Percentiles rank a stretch among this genome's conserved stretches.
phyloP scores from a whole-genome alignment of 53 echinoderm and acorn worm genomes.

The Luidia sarsii region DNA sequence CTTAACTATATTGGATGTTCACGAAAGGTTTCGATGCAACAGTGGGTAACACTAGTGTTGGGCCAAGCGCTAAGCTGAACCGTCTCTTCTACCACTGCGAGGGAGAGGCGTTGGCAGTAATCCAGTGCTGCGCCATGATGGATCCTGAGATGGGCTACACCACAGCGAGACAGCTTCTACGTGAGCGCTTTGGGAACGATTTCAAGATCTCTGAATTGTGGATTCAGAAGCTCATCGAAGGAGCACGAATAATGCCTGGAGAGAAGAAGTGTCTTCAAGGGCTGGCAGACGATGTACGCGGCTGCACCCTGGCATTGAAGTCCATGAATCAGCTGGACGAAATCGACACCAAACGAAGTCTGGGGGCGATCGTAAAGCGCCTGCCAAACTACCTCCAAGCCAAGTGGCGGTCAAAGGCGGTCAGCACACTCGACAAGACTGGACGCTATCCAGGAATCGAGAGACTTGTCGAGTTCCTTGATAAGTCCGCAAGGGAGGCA shows the following conservation, averaged over 20 bases:
- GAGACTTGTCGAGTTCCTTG: constrained; percentile 33
- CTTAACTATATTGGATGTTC: background rate
- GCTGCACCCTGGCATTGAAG: background rate
- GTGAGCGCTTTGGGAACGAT: background rate
- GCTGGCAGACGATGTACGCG: background rate
- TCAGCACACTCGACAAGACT: constrained; percentile 4
- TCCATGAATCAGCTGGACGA: constrained; percentile 29
- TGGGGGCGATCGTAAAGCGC: constrained; percentile 36
- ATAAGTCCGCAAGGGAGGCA: background rate
- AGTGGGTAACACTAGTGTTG: background rate
- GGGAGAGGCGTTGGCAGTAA: background rate
- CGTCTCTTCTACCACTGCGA: background rate
- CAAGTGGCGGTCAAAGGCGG: constrained; percentile 42
- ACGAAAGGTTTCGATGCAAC: background rate
- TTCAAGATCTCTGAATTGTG: background rate
- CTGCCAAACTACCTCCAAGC: constrained; percentile 28
- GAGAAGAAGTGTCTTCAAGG: background rate
- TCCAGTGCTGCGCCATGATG: background rate
- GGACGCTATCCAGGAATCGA: constrained; percentile 21
- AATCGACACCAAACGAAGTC: constrained; percentile 34
- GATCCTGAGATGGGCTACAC: background rate
- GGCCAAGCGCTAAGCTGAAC: background rate
- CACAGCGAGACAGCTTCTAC: background rate
- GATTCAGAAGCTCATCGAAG: background rate
- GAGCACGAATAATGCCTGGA: background rate